Evolutionary conservation across 2,888 invertebrate genomes (phyloP).

Genomic region (Odontocerum albicorne): DNA sequence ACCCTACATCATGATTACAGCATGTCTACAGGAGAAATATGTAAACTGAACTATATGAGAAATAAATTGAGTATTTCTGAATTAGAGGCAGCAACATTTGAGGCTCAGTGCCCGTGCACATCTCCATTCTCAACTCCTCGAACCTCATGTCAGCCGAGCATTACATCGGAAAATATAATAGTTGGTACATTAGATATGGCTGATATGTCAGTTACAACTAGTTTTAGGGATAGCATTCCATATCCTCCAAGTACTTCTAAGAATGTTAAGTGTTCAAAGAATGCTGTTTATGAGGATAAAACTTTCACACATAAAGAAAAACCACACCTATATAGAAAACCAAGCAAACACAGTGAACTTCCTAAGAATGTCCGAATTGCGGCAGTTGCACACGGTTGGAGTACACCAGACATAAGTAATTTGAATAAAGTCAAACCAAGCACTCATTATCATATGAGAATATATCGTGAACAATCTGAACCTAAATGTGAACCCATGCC

Average conservation of each 20-base stretch:
- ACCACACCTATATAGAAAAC: slow-evolving; percentile 52
- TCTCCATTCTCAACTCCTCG: slow-evolving; percentile 75
- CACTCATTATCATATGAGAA: slow-evolving; percentile 57
- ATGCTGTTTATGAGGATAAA: slow-evolving; percentile 3
- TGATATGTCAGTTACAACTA: slow-evolving; percentile 55
- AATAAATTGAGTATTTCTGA: slow-evolving; percentile 56
- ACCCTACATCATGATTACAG: slow-evolving; percentile 40
- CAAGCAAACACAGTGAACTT: slow-evolving; percentile 52
- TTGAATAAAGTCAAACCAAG: slow-evolving; percentile 49
- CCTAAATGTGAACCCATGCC: slow-evolving; percentile 35
- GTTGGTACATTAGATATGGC: slow-evolving; percentile 56
- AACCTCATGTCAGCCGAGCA: slow-evolving; percentile 63
- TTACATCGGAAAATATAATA: slow-evolving; percentile 58
- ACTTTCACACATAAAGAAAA: slow-evolving; percentile 39
- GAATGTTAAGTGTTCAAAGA: neutral
- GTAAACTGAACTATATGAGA: slow-evolving; percentile 36
- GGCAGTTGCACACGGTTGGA: slow-evolving; percentile 50
- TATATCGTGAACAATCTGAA: slow-evolving; percentile 48
- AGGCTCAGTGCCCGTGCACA: slow-evolving; percentile 70
- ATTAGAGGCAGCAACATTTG: slow-evolving; percentile 63
- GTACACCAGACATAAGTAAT: slow-evolving; percentile 54
- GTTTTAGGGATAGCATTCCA: slow-evolving; percentile 47
- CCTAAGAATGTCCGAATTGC: slow-evolving; percentile 55
- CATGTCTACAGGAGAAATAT: slow-evolving; percentile 38
- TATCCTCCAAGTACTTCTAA: slow-evolving; percentile 42